Conservation (phyloP, 2,797 vertebrate genomes). For the Oophaga sylvatica region DNA sequence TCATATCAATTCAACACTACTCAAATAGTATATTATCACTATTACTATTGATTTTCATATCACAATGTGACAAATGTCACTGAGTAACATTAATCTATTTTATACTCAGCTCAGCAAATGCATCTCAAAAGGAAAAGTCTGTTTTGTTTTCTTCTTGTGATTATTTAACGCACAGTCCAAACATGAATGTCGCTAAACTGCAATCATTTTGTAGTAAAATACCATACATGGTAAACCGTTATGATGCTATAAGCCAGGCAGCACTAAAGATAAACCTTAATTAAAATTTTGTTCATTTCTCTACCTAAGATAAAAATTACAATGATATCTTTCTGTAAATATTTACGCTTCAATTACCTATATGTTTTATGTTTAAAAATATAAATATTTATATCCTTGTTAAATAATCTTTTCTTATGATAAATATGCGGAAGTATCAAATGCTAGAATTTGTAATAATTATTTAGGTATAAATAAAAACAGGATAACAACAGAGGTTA, state of each 20-base stretch:
- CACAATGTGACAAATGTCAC: constrained; percentile 53
- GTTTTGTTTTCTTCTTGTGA: constrained; percentile 11
- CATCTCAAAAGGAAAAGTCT: neutral
- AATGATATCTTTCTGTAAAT: neutral
- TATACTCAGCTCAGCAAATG: constrained; percentile 41
- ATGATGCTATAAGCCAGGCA: neutral
- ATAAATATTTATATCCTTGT: too few relatives aligned
- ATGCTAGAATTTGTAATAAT: too few relatives aligned
- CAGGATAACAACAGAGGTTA: too few relatives aligned
- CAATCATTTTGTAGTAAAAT: constrained; percentile 24
- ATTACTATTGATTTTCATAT: constrained; percentile 59
- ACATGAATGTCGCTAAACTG: constrained; percentile 14
- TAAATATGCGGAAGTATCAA: too few relatives aligned
- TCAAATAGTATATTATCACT: constrained; percentile 57
- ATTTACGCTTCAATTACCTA: neutral
- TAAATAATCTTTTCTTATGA: too few relatives aligned
- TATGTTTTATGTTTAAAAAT: too few relatives aligned
- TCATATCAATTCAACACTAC: constrained; percentile 39
- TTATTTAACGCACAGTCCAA: constrained; percentile 22
- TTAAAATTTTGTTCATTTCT: neutral
- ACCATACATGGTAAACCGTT: constrained; percentile 17
- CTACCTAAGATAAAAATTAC: neutral
- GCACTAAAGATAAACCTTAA: neutral
- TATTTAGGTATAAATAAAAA: too few relatives aligned
- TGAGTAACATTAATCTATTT: constrained; percentile 53